These are phyloP conservation scores for Autographa pulchrina DNA, from an alignment of 2,888 invertebrate genomes.

Conservation along the genomic window DNA sequence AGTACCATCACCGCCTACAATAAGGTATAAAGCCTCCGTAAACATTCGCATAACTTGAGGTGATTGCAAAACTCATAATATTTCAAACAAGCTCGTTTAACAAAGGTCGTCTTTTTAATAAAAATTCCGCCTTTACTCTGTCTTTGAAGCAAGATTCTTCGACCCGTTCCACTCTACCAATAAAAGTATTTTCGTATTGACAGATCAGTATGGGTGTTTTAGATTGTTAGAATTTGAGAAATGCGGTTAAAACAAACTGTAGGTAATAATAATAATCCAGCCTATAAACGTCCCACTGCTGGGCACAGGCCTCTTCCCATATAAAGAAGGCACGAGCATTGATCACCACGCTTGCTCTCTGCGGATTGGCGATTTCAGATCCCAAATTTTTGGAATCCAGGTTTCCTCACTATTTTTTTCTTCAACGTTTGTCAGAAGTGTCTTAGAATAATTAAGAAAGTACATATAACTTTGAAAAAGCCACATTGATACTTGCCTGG, in stretches of 20 bases:
- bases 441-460: no score
- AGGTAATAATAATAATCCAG: no score
- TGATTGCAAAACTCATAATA: slow-evolving; percentile 18
- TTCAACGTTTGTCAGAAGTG: no score
- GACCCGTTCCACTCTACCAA: slow-evolving; percentile 54
- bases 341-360: no score
- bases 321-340: no score
- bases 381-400: no score
- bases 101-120: slow-evolving; percentile 39
- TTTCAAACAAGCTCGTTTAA: slow-evolving; percentile 32
- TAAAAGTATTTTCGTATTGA: slow-evolving; percentile 65
- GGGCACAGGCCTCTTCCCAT: no score
- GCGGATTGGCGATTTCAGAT: no score
- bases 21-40: neutral
- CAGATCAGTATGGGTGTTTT: slow-evolving; percentile 59
- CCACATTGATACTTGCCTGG: no score
- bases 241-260: neutral
- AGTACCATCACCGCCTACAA: neutral
- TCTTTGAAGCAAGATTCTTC: slow-evolving; percentile 22
- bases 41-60: slow-evolving; percentile 8
- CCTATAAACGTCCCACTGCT: no score
- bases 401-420: no score
- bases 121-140: slow-evolving; percentile 46
- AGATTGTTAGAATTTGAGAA: slow-evolving; percentile 37
- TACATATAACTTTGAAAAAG: no score